Conservation (phyloP, 2,113 vertebrate species). For the Notothenia rossii region DNA sequence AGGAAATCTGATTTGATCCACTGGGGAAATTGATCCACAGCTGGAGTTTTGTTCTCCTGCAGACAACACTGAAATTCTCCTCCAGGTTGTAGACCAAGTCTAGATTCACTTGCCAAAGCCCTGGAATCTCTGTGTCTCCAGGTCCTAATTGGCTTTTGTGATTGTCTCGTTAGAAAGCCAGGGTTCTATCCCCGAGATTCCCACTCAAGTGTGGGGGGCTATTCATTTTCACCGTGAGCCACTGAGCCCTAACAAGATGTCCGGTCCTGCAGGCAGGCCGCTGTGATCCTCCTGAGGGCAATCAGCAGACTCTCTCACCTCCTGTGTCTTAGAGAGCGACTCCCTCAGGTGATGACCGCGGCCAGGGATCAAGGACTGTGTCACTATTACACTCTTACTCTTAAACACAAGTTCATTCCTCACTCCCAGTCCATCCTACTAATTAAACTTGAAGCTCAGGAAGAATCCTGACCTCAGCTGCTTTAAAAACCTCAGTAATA, state of each 20-base stretch:
- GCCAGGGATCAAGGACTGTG: slow-evolving; percentile 69
- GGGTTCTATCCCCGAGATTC: slow-evolving; percentile 76
- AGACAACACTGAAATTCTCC: slow-evolving; percentile 67
- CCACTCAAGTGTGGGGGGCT: slow-evolving; percentile 70
- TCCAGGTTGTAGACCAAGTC: slow-evolving; percentile 63
- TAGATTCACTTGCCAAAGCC: slow-evolving; percentile 75
- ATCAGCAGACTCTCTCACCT: slow-evolving; percentile 74
- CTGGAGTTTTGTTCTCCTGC: slow-evolving; percentile 67
- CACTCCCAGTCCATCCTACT: slow-evolving; percentile 53
- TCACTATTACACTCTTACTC: slow-evolving; percentile 58
- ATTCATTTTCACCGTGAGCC: slow-evolving; percentile 77
- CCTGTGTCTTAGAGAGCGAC: slow-evolving; percentile 59
- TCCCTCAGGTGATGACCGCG: slow-evolving; percentile 64
- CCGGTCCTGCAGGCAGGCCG: slow-evolving; percentile 63
- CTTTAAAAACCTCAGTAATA: slow-evolving; percentile 38
- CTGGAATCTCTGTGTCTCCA: slow-evolving; percentile 76
- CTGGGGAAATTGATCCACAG: slow-evolving; percentile 76
- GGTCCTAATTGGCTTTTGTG: slow-evolving; percentile 85
- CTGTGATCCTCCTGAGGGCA: slow-evolving; percentile 79
- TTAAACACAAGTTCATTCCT: slow-evolving; percentile 71
- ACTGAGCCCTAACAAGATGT: slow-evolving; percentile 80
- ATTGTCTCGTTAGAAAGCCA: slow-evolving; percentile 83
- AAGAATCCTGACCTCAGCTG: slow-evolving; percentile 58
- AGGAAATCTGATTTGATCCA: slow-evolving; percentile 78
- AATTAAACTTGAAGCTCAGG: slow-evolving; percentile 70